A percentile compares a stretch with the other conserved stretches of the same genome.
Evolutionary conservation across 2,113 vertebrate genomes (phyloP).

Genomic region (Notothenia rossii): DNA sequence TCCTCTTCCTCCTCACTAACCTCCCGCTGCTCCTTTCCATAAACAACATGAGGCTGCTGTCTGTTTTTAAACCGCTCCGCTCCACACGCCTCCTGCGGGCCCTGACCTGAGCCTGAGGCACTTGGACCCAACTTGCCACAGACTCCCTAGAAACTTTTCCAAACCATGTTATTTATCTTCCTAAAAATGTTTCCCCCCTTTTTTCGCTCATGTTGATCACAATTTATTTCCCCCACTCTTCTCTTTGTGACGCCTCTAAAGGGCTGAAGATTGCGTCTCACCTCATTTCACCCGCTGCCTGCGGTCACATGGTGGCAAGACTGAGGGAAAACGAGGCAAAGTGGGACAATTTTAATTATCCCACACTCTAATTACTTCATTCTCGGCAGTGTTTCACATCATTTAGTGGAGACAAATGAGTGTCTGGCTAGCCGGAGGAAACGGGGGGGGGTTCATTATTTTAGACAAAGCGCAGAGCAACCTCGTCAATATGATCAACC

Average conservation of each 20-base stretch:
- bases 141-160: slow-evolving; percentile 14
- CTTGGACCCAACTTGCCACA: slow-evolving; percentile 31
- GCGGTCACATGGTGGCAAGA: slow-evolving; percentile 47
- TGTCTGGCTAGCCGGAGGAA: slow-evolving; percentile 69
- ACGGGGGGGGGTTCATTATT: slow-evolving; percentile 76
- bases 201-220: slow-evolving; percentile 7
- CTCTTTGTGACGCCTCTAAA: slow-evolving; percentile 8
- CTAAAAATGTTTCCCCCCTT: neutral
- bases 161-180: neutral
- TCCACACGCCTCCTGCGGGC: slow-evolving; percentile 33
- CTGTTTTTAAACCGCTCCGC: slow-evolving; percentile 42
- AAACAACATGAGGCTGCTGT: slow-evolving; percentile 59
- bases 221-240: slow-evolving; percentile 22
- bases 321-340: slow-evolving; percentile 59
- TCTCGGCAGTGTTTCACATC: slow-evolving; percentile 76
- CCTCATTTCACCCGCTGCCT: slow-evolving; percentile 64
- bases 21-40: slow-evolving; percentile 66
- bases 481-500: slow-evolving; percentile 64
- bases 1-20: slow-evolving; percentile 12
- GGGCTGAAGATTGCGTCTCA: slow-evolving; percentile 36
- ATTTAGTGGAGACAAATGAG: slow-evolving; percentile 79
- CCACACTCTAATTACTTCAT: slow-evolving; percentile 77
- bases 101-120: slow-evolving; percentile 52
- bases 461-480: slow-evolving; percentile 72
- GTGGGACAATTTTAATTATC: slow-evolving; percentile 81